Evolutionary conservation across 2,797 vertebrate species (phyloP), one percentile per base, ranked within the genome.

Genomic region (Tenualosa ilisha): DNA sequence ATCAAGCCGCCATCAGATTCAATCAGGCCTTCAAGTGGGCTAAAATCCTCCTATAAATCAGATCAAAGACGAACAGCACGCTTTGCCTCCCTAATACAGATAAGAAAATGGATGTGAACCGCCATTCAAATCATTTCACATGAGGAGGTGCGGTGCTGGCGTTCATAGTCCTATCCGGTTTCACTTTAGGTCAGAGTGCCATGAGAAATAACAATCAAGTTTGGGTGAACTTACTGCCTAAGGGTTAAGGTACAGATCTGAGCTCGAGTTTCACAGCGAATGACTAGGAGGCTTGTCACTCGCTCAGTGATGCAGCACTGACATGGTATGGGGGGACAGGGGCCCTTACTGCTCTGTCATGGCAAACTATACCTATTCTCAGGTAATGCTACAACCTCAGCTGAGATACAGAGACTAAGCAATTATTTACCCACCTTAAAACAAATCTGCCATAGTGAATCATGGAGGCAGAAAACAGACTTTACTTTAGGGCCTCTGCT

Each of bases 181-280:
- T 95, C 96, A 89, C 72, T 81, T 89, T 84, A 92, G 94, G 94
- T 96, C 95, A 96, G 93, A 95, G 95, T 93, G 93, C 91, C 85
- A 89, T 95, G 94, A 92, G 92, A 94, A 93, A 95, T 91, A 91
- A 87, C 87, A 87, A 90, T 90, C 89, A 90, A 88, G 90, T 90
- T 89, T 87, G 89, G 87, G 84, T 84, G 86, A 90, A 89, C 86
- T 86, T 84, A 87, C 87, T 84, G 88, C 90, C 88, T 61, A 87
- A 84, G 68, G 88, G 89, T 86, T 86, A 85, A 87, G 86, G 82
- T 54, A 88, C 22, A 86, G 86, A 88, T 68, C 82, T 82, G 50
- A 20, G 89, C 68, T 89, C 86, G 13, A 20, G 81, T 90, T 90
- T 90, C 89, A 86, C 86, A 81, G 65, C 87, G 82, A 85, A 85